phyloP scores from a whole-genome alignment of 2,797 vertebrate species.

The Sorex maritimensis region DNA sequence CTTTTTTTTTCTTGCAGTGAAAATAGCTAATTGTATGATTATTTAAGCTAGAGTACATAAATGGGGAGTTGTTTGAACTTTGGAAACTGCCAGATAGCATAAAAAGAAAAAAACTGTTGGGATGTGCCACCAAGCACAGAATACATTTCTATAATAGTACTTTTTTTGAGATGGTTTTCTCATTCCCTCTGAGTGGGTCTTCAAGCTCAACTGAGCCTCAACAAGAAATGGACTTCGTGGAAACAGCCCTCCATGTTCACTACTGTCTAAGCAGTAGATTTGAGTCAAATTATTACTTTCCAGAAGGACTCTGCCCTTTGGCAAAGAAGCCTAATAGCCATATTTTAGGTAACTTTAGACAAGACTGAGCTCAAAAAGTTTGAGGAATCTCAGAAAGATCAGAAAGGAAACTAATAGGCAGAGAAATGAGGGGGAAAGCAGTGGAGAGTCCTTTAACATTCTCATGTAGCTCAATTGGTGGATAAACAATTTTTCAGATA shows the following conservation, averaged over 20 bases:
- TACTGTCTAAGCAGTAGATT: neutral
- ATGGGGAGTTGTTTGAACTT: conserved; percentile 43
- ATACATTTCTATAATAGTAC: conserved; percentile 17
- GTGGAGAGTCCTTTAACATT: neutral
- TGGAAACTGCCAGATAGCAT: neutral
- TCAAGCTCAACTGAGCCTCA: neutral
- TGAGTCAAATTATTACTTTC: neutral
- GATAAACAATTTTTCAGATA: neutral
- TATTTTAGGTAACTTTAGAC: neutral
- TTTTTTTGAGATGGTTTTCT: neutral
- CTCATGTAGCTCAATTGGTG: neutral
- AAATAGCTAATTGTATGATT: neutral
- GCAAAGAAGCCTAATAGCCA: neutral
- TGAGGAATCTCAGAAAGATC: neutral
- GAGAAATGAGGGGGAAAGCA: neutral
- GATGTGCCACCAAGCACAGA: neutral
- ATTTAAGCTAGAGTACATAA: conserved; percentile 27
- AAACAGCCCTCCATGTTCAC: neutral
- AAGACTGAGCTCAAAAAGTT: neutral
- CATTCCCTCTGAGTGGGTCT: neutral
- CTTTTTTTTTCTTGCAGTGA: conserved; percentile 50
- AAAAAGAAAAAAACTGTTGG: neutral
- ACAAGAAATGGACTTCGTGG: neutral
- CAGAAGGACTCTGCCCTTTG: neutral
- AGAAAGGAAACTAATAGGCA: conserved; percentile 1